phyloP scores from a whole-genome alignment of 2,797 vertebrate species.

The Brotula barbata region DNA sequence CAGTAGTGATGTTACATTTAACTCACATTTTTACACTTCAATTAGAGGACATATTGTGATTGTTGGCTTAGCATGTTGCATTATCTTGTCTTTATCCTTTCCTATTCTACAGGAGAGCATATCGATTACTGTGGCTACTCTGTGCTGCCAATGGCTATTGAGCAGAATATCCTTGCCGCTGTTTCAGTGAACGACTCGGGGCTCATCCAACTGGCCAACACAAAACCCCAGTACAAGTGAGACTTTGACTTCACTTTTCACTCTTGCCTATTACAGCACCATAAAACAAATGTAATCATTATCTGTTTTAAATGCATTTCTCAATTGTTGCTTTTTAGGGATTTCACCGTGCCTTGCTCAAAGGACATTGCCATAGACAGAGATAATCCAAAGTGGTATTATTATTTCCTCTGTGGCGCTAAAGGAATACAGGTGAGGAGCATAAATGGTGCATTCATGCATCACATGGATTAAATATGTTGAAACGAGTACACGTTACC shows the following conservation, averaged over 20 bases:
- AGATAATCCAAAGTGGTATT: conserved; percentile 90
- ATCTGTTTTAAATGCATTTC: background rate
- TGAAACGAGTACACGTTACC: no score
- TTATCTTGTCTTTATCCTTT: conserved; percentile 7
- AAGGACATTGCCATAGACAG: conserved; percentile 86
- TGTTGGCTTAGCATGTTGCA: background rate
- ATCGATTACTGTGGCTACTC: conserved; percentile 98
- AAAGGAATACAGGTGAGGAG: conserved; percentile 93
- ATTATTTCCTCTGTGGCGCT: conserved; percentile 97
- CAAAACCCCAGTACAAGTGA: conserved; percentile 86
- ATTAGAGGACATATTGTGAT: no score
- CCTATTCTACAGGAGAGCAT: conserved; percentile 86
- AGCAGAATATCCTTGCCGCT: conserved; percentile 92
- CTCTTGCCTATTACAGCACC: background rate
- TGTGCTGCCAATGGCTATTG: conserved; percentile 97
- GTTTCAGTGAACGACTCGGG: conserved; percentile 83
- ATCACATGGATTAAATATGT: background rate
- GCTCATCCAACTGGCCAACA: conserved; percentile 86
- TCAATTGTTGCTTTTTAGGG: conserved; percentile 75
- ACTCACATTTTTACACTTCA: no score
- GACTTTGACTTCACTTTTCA: conserved; percentile 47
- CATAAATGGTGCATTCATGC: background rate
- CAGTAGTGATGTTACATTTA: no score
- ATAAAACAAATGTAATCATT: background rate
- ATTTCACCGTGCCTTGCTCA: conserved; percentile 80